Base-by-base conservation (phyloP, 2,888 invertebrate genomes). In the Exephanes ischioxanthus region DNA sequence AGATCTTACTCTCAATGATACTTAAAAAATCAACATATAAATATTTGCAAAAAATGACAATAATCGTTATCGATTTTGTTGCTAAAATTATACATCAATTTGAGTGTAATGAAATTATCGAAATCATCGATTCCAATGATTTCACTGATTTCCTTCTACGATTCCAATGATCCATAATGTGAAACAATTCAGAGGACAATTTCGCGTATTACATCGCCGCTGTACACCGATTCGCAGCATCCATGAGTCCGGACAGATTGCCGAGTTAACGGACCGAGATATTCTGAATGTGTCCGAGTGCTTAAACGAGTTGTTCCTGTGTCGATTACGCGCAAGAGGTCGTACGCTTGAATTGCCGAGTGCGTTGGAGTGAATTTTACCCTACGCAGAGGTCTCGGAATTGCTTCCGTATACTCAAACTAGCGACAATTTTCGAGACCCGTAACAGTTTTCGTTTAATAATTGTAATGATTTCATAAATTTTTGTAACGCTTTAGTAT, bases 301-400 rank as follows among this genome's bases (percentile, higher is more conserved):
- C 41, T 82, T 58, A 85, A 85, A 85, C 85, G 58, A 79, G 66
- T 76, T 61, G 85, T 81, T 85, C 78, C 81, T 81, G 78, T 78
- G 70, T 67, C 79, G 70, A 79, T 71, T 72, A 55, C 71, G 26
- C 19, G 41, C 77, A 77, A 84, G 68, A 80, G 67, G 53, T 48
- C 70, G n/a, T 75, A 67, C n/a, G 7, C 26, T 37, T 16, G 55
- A 19, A 33, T 37, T 45, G 11, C 4, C 9, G 11, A 16, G 33
- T 33, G 30, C 6, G 16, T 30, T 16, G 30, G 16, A 63, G 14
- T 33, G 61, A 33, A 63, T 16, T 63, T 63, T 16, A 63, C 16
- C 30, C 33, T 63, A 63, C n/a, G 33, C 16, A 33, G 30, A 26
- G 30, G 16, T 33, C 61, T 63, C 30, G 5, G 5, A 63, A 63